A percentile compares a stretch with the other conserved stretches of the same genome.
Conservation (phyloP, 2,888 invertebrate species). For the Cheilosia vulpina region DNA sequence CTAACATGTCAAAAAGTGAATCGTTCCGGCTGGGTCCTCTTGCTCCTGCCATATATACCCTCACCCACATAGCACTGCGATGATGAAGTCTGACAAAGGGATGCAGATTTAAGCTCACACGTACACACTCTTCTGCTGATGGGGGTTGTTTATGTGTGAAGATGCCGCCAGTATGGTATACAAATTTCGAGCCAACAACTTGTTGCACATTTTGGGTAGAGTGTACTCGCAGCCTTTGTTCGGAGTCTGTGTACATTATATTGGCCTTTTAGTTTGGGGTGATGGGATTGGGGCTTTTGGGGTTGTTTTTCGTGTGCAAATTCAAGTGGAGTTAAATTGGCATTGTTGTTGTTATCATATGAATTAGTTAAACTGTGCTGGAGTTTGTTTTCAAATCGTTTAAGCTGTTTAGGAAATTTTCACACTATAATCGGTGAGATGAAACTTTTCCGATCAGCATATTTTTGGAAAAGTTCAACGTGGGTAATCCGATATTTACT, state of each 20-base stretch:
- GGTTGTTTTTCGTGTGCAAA: slow-evolving; percentile 28
- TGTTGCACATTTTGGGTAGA: slow-evolving; percentile 29
- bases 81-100: slow-evolving; percentile 18
- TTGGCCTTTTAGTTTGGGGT: not conserved
- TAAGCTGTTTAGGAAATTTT: slow-evolving; percentile 26
- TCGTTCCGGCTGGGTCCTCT: slow-evolving; percentile 29
- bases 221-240: slow-evolving; percentile 16
- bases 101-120: slow-evolving; percentile 30
- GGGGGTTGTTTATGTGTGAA: slow-evolving; percentile 7
- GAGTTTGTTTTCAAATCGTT: slow-evolving; percentile 23
- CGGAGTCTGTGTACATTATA: slow-evolving; percentile 16
- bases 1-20: slow-evolving; percentile 60
- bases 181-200: slow-evolving; percentile 43
- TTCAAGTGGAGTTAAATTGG: slow-evolving; percentile 51
- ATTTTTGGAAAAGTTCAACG: not conserved
- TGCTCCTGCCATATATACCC: not conserved
- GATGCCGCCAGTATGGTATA: not conserved
- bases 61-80: too few species aligned
- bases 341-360: slow-evolving; percentile 24
- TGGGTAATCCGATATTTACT: not conserved
- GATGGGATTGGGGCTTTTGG: not conserved
- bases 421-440: not conserved
- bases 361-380: slow-evolving; percentile 30
- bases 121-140: not conserved
- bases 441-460: slow-evolving; percentile 7